These are phyloP conservation scores for Aporrectodea caliginosa DNA, from an alignment of 1,140 invertebrate species.

Conservation along the genomic window DNA sequence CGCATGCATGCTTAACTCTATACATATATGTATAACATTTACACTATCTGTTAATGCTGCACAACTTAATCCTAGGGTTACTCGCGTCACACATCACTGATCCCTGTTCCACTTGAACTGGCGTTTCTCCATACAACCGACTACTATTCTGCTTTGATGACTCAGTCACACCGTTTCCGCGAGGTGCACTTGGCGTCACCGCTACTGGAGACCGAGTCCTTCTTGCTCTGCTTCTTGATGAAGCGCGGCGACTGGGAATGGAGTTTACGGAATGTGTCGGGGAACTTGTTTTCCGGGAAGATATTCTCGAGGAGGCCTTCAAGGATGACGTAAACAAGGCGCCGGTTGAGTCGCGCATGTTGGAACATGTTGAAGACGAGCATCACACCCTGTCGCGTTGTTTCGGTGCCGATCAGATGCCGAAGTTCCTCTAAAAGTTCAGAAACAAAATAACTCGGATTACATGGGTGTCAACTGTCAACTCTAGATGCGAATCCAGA, in stretches of 20 bases:
- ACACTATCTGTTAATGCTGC: too few species aligned
- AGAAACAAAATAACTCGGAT: too few species aligned
- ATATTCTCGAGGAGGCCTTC: slow-evolving; percentile 73
- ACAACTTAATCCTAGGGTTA: too few species aligned
- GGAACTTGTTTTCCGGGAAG: slow-evolving; percentile 71
- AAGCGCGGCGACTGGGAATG: slow-evolving; percentile 59
- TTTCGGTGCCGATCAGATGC: slow-evolving; percentile 85
- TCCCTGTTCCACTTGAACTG: too few species aligned
- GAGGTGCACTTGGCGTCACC: not conserved
- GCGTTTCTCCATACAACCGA: too few species aligned
- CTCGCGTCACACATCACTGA: too few species aligned
- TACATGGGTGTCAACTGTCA: too few species aligned
- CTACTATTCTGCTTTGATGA: too few species aligned
- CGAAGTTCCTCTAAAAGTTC: slow-evolving; percentile 84
- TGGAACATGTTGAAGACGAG: slow-evolving; percentile 84
- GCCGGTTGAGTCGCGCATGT: slow-evolving; percentile 75
- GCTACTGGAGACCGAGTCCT: not conserved
- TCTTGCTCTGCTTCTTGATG: slow-evolving; percentile 21
- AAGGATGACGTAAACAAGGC: slow-evolving; percentile 80
- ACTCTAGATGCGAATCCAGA: too few species aligned
- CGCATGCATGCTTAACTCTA: too few species aligned
- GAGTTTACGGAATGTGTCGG: slow-evolving; percentile 64
- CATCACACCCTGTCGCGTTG: slow-evolving; percentile 78
- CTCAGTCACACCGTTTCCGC: not conserved
- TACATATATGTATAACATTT: too few species aligned